Base-by-base conservation (phyloP, 2,888 invertebrate genomes). In the Acleris cristana region DNA sequence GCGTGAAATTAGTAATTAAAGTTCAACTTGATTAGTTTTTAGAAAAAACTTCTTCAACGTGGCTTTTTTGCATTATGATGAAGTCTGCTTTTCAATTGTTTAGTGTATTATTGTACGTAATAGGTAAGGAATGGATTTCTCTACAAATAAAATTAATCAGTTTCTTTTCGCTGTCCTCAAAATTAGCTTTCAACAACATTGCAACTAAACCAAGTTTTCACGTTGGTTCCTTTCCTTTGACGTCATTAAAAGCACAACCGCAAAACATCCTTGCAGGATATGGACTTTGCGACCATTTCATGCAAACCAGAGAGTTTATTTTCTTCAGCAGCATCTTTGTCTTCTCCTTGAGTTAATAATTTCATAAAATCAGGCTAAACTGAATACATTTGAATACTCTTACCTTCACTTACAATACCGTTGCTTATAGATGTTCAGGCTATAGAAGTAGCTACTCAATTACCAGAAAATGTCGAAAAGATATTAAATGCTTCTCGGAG, bases 401-500 rank as follows among this genome's bases (percentile, higher is more conserved):
- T 44, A 44, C 12, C 14, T n/a, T 10, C 14, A 45, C 14, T 14
- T 6, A 45, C 45, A 4, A 14, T 40, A 40, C 40, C 14, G 4
- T 40, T 26, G 58, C 56, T 82, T 83, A 44, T 74, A 89, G 88
- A 77, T 80, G 74, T 77, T 14, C 69, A 73, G 52, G 79, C 81
- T 10, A 75, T 87, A 69, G 85, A 87, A 71, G 80, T 84, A 40
- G 84, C 81, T 1, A 89, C 89, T 8, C 71, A 79, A 21, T 57
- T 89, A 26, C 89, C 89, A 4, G 71, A 78, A 62, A 73, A 81
- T 53, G 80, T 88, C 0, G 75, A 70, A 44, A 77, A 76, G 51
- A 71, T 85, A 53, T 64, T 88, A 23, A 87, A 89, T 69, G 81
- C 84, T 0, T 80, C 87, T 0, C 72, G 90, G 76, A 81, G 90